Conservation (phyloP, 2,888 invertebrate species). For the Ormyrus rosae region DNA sequence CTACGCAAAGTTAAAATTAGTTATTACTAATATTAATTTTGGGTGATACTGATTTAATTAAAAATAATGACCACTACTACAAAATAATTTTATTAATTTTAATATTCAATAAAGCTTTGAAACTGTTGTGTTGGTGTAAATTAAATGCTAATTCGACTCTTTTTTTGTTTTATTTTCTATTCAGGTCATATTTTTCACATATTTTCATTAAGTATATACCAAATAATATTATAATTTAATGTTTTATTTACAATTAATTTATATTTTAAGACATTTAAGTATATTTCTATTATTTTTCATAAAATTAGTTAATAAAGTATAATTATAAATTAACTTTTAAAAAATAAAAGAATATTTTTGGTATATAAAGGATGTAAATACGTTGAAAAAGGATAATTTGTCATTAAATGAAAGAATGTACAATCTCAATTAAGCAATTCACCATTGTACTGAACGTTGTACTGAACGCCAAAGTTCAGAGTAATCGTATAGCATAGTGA, state of each 20-base stretch:
- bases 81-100: no score
- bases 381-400: conserved; percentile 2
- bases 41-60: no score
- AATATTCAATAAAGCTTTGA: no score
- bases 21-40: no score
- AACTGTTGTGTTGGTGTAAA: no score
- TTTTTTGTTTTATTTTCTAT: no score
- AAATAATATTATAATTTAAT: no score
- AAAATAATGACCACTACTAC: no score
- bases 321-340: conserved; percentile 7
- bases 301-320: background rate
- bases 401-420: conserved; percentile 17
- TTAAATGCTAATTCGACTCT: no score
- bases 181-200: background rate
- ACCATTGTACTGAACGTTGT: conserved; percentile 20
- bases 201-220: conserved; percentile 3
- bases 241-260: background rate
- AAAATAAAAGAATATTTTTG: conserved; percentile 26
- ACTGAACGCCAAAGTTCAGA: conserved; percentile 38
- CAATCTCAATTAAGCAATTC: conserved; percentile 37
- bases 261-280: background rate
- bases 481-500: conserved; percentile 42
- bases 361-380: conserved; percentile 26
- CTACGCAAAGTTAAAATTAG: no score
- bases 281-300: background rate